Evolutionary conservation across 2,888 invertebrate genomes (phyloP), one percentile per base, ranked within the genome.

Genomic region (Drosophila mercatorum): DNA sequence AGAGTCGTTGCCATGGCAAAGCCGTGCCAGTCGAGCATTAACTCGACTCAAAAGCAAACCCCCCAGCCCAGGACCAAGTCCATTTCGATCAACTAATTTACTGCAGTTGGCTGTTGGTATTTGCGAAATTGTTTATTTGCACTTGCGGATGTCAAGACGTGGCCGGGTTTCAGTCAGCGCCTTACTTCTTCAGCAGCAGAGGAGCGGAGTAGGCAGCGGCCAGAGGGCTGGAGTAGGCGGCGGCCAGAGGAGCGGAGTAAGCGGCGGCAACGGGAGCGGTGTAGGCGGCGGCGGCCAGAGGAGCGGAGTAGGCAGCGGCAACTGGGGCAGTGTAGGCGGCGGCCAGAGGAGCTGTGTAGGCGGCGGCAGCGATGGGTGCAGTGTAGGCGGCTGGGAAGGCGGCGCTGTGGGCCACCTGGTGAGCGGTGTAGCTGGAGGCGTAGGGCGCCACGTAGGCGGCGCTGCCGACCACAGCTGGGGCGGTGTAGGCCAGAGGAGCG

Each of bases 371-470:
- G 55, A 78, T 63, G 7, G 77, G 75, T 1, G 78, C 70, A 4
- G 78, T 66, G 60, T 74, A 78, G 52, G 90, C 89, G 44, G 90
- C 91, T 26, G 90, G 91, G 69, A 85, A 91, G 72, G 91, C 91
- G 41, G 91, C 91, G 61, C 90, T 83, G 31, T 91, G 91, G 2
- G 90, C 90, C 34, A 91, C 76, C 40, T 68, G 75, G 51, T 81
- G 72, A 2, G 91, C 90, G 31, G 75, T 80, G 51, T 88, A 91
- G 75, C 91, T 91, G 80, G 91, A 83, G 51, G 91, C 91, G 57
- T 91, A 91, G n/a, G 91, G 91, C 34, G 91, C 91, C 26, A 91
- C 89, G 68, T 91, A 91, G 41, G 91, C 79, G n/a, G 91, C 91
- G 57, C 78, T 80, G n/a, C 88, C 91, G 14, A 91, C 89, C 43